Evolutionary conservation across 2,113 vertebrate species (phyloP).

Genomic region (Neopipo cinnamomea): DNA sequence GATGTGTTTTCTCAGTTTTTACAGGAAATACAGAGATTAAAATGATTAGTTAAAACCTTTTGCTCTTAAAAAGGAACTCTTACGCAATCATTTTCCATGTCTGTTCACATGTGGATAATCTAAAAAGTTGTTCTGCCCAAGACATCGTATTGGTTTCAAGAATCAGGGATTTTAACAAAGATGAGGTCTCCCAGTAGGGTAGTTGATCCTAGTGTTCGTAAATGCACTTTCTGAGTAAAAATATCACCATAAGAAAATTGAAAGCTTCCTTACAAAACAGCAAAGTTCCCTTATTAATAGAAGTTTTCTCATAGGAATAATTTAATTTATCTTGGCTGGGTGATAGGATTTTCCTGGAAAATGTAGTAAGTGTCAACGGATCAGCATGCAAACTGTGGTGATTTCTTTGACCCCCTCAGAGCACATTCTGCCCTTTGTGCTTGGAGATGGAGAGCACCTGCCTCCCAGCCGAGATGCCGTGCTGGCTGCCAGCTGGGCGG

Average conservation of each 20-base stretch:
- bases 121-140: background rate
- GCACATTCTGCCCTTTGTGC: background rate
- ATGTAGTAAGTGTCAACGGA: rapidly evolving
- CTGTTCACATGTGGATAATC: background rate
- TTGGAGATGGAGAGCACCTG: background rate
- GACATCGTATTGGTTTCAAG: background rate
- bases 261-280: background rate
- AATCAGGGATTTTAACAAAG: background rate
- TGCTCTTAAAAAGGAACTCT: background rate
- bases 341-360: background rate
- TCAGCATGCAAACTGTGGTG: background rate
- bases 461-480: rapidly evolving
- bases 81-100: background rate
- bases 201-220: background rate
- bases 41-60: background rate
- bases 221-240: background rate
- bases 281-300: background rate
- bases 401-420: background rate
- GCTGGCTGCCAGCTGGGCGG: background rate
- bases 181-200: background rate
- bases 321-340: background rate
- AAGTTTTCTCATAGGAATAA: background rate
- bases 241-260: background rate
- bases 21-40: background rate
- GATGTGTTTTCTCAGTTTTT: background rate